Evolutionary conservation across 2,888 invertebrate species (phyloP), one percentile per base, ranked within the genome.

Genomic region (Drosophila dives): DNA sequence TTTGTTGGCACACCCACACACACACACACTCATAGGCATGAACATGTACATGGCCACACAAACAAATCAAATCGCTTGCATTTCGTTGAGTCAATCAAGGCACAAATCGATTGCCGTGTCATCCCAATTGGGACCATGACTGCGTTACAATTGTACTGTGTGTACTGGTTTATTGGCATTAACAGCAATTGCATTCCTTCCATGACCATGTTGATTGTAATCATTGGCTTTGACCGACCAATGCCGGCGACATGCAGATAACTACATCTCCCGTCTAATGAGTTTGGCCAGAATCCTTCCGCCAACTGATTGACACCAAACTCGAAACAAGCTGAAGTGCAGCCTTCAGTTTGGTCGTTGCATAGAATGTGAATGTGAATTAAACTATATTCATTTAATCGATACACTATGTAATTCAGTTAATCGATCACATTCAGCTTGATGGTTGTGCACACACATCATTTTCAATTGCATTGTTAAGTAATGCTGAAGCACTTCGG

Each of bases 71-170:
- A 65, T 58, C 49, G 64, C 56, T 56, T 64, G 53, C 64, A 81
- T 73, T 73, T 73, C 67, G 67, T 73, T 45, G 65, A 79, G 81
- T 86, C 89, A 85, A 81, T 89, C 79, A 83, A 71, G 81, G 66
- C 66, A 48, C 86, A 78, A 81, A 85, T 79, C 74, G 81, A 72
- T 72, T 72, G 82, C 65, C 51, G 42, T 67, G 65, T 38, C 72
- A 48, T 59, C 26, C 76, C 77, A 80, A 75, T 80, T 80, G 76
- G 72, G 64, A 71, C 76, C 75, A 75, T 70, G 75, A 67, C 49
- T 76, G 60, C 67, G 61, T n/a, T 60, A 62, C 51, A 65, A 38
- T 64, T 53, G 64, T 26, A 12, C 53, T 38, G 12, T 36, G 12
- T 36, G 17, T 7, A 26, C 7, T 26, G 61, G n/a, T 23, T 34